Evolutionary conservation across 2,888 invertebrate species (phyloP).

Genomic region (Tipula confusa): DNA sequence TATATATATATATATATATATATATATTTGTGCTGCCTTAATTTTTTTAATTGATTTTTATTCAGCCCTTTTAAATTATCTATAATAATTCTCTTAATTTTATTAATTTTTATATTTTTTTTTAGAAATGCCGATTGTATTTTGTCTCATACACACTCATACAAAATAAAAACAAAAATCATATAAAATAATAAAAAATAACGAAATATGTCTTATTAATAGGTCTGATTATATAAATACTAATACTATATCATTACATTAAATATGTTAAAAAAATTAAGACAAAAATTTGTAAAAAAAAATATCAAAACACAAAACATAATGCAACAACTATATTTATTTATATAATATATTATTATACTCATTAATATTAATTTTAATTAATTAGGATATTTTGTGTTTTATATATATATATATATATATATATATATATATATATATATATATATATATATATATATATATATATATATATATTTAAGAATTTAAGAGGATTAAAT

Average conservation of each 20-base stretch:
- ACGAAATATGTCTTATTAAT: neutral
- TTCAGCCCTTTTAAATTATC: constrained; percentile 9
- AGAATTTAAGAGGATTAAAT: neutral
- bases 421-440: no score
- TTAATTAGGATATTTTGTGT: neutral
- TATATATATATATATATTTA: no score
- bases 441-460: no score
- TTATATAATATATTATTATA: neutral
- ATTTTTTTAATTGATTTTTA: neutral
- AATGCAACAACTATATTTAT: neutral
- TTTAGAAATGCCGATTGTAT: constrained; percentile 1
- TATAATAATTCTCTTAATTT: neutral
- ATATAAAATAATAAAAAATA: neutral
- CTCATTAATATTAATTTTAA: neutral
- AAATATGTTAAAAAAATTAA: neutral
- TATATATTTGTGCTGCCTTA: constrained; percentile 14
- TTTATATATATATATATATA: no score
- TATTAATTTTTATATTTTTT: neutral
- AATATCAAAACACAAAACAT: neutral
- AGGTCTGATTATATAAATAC: neutral
- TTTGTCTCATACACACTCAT: neutral
- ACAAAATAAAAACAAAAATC: neutral
- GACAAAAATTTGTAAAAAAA: neutral
- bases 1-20: no score
- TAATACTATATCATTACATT: neutral